Percentiles rank a stretch among this genome's conserved stretches.
Evolutionary conservation across 2,888 invertebrate species (phyloP).

Genomic region (Apamea epomidion): DNA sequence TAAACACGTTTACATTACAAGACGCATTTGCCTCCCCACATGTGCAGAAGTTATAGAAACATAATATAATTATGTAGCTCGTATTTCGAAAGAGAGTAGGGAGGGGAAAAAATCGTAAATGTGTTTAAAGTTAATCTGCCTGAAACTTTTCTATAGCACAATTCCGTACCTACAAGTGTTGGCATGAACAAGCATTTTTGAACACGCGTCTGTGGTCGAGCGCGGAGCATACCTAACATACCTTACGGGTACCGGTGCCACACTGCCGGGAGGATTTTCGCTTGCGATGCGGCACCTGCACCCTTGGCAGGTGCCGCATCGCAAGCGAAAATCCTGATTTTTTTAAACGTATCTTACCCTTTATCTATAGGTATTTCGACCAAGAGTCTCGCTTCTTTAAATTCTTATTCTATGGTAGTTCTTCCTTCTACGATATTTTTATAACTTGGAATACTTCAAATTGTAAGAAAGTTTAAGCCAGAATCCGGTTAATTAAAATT

Average conservation of each 20-base stretch:
- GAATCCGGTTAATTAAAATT: constrained; percentile 54
- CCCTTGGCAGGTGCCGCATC: too few species aligned
- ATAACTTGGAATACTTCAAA: constrained; percentile 36
- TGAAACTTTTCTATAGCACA: not conserved
- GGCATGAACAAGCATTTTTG: not conserved
- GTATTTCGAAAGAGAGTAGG: not conserved
- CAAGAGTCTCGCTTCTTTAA: not conserved
- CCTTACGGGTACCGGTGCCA: too few species aligned
- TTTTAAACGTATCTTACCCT: not conserved
- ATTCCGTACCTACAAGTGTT: not conserved
- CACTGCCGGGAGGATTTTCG: too few species aligned
- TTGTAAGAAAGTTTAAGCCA: constrained; percentile 37
- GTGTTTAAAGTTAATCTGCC: not conserved
- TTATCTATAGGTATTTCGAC: not conserved
- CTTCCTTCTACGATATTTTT: constrained; percentile 4
- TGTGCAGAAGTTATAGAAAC: not conserved
- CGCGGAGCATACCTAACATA: not conserved
- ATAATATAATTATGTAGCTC: not conserved
- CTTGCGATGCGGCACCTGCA: too few species aligned
- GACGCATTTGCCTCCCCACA: not conserved
- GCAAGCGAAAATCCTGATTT: not conserved
- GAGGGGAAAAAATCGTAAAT: not conserved
- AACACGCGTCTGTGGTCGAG: not conserved
- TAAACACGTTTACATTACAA: not conserved
- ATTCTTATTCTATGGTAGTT: not conserved